Conservation (phyloP, 2,797 vertebrate genomes). For the Bradypodion ventrale region DNA sequence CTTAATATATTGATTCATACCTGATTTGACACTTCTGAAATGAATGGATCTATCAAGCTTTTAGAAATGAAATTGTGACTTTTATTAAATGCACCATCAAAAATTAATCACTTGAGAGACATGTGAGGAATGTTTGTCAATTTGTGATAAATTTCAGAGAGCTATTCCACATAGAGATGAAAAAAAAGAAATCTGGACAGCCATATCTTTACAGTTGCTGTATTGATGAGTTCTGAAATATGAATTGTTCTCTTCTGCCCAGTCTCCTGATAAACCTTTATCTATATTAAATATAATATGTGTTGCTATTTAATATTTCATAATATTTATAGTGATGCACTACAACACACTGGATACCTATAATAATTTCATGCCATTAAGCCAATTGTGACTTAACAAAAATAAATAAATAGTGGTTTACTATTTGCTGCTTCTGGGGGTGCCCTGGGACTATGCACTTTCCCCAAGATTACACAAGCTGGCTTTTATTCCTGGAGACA, state of each 20-base stretch:
- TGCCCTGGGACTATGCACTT: too few relatives aligned
- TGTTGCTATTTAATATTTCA: neutral
- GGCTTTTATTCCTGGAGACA: too few relatives aligned
- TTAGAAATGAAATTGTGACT: constrained; percentile 51
- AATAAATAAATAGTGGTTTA: too few relatives aligned
- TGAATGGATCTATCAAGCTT: constrained; percentile 68
- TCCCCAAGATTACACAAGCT: too few relatives aligned
- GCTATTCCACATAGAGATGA: neutral
- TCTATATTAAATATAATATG: neutral
- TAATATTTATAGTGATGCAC: neutral
- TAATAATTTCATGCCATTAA: too few relatives aligned
- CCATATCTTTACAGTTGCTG: neutral
- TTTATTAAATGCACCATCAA: constrained; percentile 44
- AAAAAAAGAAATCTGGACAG: neutral
- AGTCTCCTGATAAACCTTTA: neutral
- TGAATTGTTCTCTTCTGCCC: neutral
- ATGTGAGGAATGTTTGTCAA: constrained; percentile 27
- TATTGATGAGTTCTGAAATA: neutral
- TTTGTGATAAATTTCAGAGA: constrained; percentile 9
- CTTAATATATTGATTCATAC: constrained; percentile 78
- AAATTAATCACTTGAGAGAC: constrained; percentile 65
- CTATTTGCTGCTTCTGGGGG: too few relatives aligned
- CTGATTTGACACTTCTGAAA: constrained; percentile 78
- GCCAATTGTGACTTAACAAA: too few relatives aligned
- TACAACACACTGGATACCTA: too few relatives aligned